These are phyloP conservation scores for Eilema caniola DNA, from an alignment of 2,888 invertebrate genomes.

Conservation along the genomic window DNA sequence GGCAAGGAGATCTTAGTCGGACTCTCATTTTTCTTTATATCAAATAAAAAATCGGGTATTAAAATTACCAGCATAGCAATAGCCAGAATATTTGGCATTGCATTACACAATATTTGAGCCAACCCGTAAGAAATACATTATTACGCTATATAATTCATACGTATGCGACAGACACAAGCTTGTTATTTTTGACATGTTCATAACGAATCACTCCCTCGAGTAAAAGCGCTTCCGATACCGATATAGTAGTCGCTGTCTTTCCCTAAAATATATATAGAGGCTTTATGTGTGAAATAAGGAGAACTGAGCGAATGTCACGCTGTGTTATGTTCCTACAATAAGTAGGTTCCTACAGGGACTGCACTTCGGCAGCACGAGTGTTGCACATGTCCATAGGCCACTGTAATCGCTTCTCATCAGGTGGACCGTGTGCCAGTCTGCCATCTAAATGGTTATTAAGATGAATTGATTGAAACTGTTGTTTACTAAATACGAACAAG, in stretches of 20 bases:
- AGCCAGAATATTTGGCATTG: not conserved
- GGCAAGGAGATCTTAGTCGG: too few species aligned
- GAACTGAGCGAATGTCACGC: not conserved
- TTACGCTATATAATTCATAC: not conserved
- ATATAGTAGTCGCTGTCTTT: not conserved
- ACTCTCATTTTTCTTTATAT: too few species aligned
- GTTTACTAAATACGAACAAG: too few species aligned
- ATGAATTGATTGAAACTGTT: too few species aligned
- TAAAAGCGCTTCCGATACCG: not conserved
- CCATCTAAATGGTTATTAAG: too few species aligned
- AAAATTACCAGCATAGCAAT: not conserved
- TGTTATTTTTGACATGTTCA: conserved; percentile 4
- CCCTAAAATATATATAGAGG: conserved; percentile 1
- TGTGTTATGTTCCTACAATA: too few species aligned
- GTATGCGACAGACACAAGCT: not conserved
- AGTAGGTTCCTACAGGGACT: too few species aligned
- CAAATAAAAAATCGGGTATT: too few species aligned
- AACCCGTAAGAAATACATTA: not conserved
- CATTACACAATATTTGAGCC: not conserved
- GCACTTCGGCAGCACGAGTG: too few species aligned
- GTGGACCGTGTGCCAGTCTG: too few species aligned
- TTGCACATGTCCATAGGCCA: too few species aligned
- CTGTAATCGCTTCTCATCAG: too few species aligned
- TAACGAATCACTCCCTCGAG: conserved; percentile 3
- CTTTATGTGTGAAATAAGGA: not conserved